Base-by-base conservation (phyloP, 2,888 invertebrate genomes). In the Stramonita haemastoma region DNA sequence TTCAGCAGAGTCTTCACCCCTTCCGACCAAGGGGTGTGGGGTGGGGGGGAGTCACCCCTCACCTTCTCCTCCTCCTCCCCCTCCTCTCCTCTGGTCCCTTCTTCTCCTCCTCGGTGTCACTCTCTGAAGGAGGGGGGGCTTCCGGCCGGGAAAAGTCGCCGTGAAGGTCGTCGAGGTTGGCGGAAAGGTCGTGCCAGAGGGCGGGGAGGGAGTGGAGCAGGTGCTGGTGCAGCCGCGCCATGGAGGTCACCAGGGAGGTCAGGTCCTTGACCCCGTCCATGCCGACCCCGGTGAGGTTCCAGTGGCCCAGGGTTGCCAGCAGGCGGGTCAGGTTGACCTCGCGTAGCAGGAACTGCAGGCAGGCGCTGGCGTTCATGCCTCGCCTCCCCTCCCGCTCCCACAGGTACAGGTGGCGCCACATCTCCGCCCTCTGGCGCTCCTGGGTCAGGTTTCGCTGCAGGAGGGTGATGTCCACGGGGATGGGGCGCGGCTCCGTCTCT, bases 341-440 rank as follows among this genome's bases (percentile, higher is more conserved):
- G 22, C 56, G 85, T 19, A n/a, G 0, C 66, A 89, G 84, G 32
- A 46, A 77, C 0, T 89, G 89, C 70, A 89, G 89, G 34, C 89
- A 89, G 73, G 89, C 46, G n/a, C 32, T 89, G 83, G 84, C 36
- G 26, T 89, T 89, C 34, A 85, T 29, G n/a, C 29, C 36, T 46
- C 86, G 86, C 15, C 81, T 87, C 60, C 90, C 90, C 73, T 90
- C 88, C 11, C 90, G 87, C 34, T 90, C 90, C 6, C 73, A 70
- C 46, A 91, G 87, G 81, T 91, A 91, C n/a, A 91, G 89, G 60
- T 90, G 89, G 77, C 90, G 90, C 91, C 91, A 91, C 89, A 89
- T 90, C 15, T 90, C 66, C 26, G 91, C 90, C 60, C 91, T 57
- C 86, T 90, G 90, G 57, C 90, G 90, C 36, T 91, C 91, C 86